Conservation (phyloP, 2,888 invertebrate species). For the Odontocerum albicorne region DNA sequence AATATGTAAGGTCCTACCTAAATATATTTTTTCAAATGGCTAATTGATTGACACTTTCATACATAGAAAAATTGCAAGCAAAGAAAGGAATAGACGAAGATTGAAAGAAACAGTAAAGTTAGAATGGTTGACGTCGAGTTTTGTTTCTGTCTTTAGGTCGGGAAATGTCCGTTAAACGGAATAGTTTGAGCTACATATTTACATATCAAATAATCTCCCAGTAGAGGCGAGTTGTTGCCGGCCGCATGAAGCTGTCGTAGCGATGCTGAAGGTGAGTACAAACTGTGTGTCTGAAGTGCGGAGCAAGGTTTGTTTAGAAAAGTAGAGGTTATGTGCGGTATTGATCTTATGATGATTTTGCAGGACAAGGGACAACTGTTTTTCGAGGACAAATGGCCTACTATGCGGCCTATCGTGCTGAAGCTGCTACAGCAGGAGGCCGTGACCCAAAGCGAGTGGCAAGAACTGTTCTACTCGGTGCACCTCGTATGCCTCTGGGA, state of each 20-base stretch:
- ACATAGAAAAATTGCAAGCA: too few relatives aligned
- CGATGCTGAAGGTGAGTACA: constrained; percentile 25
- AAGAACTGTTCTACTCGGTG: constrained; percentile 94
- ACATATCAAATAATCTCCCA: constrained; percentile 3
- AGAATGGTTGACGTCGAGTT: neutral
- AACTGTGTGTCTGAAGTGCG: neutral
- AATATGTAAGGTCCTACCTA: too few relatives aligned
- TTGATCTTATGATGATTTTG: constrained; percentile 38
- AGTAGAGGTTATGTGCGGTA: constrained; percentile 28
- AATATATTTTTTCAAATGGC: too few relatives aligned
- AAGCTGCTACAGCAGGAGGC: constrained; percentile 93
- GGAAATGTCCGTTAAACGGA: constrained; percentile 25
- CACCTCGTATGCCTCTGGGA: constrained; percentile 98
- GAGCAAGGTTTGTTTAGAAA: neutral
- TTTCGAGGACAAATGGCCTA: constrained; percentile 97
- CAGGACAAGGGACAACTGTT: constrained; percentile 80
- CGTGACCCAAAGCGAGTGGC: constrained; percentile 95
- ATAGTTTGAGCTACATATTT: constrained; percentile 11
- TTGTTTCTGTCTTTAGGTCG: neutral
- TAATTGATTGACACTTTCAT: too few relatives aligned
- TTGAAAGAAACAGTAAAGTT: too few relatives aligned
- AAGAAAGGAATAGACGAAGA: too few relatives aligned
- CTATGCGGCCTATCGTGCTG: constrained; percentile 90
- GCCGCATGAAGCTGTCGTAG: constrained; percentile 19
- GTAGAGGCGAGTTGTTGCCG: constrained; percentile 3